Evolutionary conservation across 2,888 invertebrate genomes (phyloP).

Genomic region (Latrodectus elegans): DNA sequence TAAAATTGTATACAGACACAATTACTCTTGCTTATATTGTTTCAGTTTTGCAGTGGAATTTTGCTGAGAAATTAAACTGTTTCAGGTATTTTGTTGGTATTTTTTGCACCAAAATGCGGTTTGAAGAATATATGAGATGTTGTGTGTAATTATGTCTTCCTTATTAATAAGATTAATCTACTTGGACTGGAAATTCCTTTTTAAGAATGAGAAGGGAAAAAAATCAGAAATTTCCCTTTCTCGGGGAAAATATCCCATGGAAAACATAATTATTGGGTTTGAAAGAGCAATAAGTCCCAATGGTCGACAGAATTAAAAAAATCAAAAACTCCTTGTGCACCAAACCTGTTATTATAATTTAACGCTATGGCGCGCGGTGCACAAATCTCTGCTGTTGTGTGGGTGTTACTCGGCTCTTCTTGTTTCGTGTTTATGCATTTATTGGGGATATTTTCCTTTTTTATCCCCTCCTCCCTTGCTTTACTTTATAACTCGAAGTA

Average conservation of each 20-base stretch:
- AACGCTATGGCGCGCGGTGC: constrained; percentile 21
- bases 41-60: no score
- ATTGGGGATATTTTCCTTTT: constrained; percentile 8
- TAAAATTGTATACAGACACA: no score
- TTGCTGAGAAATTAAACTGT: no score
- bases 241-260: not conserved
- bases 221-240: not conserved
- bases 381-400: constrained; percentile 21
- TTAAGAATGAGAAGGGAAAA: not conserved
- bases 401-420: constrained; percentile 3
- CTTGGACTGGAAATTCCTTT: not conserved
- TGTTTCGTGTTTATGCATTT: constrained; percentile 1
- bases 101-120: no score
- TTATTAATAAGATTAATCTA: not conserved
- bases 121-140: no score
- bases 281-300: constrained; percentile 33
- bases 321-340: not conserved
- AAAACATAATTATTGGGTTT: constrained; percentile 38
- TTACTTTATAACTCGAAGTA: constrained; percentile 19
- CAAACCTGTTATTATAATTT: constrained; percentile 43
- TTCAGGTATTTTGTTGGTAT: no score
- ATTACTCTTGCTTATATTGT: no score
- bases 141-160: no score
- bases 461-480: constrained; percentile 5
- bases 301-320: not conserved